A percentile compares a stretch with the other conserved stretches of the same genome.
Conservation (phyloP, 2,888 invertebrate genomes). For the Andrena flavipes region DNA sequence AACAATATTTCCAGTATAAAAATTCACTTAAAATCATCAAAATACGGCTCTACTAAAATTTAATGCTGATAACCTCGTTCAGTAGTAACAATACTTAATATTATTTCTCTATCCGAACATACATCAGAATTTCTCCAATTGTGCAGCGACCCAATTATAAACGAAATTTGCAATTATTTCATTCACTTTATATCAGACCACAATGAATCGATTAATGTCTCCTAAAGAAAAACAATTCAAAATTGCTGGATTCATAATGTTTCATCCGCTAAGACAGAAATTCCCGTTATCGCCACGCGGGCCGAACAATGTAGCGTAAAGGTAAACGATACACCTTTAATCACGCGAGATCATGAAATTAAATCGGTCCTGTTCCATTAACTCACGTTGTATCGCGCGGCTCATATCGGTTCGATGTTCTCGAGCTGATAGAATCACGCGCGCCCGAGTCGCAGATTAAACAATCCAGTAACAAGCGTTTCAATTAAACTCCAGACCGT, state of each 20-base stretch:
- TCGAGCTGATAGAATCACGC: conserved; percentile 34
- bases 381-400: background rate
- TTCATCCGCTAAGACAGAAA: background rate
- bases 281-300: background rate
- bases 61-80: no score
- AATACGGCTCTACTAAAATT: no score
- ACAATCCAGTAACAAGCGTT: conserved; percentile 13
- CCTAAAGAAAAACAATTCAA: no score
- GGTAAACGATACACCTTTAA: conserved; percentile 4
- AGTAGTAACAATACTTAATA: no score
- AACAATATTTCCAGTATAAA: no score
- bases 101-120: no score
- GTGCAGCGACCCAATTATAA: no score
- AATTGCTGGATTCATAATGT: background rate
- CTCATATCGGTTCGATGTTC: conserved; percentile 11
- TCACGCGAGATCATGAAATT: conserved; percentile 4
- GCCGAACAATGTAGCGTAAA: background rate
- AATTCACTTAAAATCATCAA: no score
- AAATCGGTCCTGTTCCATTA: conserved; percentile 16
- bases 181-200: no score
- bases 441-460: conserved; percentile 23
- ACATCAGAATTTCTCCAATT: no score
- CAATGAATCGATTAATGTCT: no score
- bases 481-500: conserved; percentile 37
- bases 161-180: no score